Evolutionary conservation across 2,888 invertebrate genomes (phyloP).

Genomic region (Heteromurus nitidus): DNA sequence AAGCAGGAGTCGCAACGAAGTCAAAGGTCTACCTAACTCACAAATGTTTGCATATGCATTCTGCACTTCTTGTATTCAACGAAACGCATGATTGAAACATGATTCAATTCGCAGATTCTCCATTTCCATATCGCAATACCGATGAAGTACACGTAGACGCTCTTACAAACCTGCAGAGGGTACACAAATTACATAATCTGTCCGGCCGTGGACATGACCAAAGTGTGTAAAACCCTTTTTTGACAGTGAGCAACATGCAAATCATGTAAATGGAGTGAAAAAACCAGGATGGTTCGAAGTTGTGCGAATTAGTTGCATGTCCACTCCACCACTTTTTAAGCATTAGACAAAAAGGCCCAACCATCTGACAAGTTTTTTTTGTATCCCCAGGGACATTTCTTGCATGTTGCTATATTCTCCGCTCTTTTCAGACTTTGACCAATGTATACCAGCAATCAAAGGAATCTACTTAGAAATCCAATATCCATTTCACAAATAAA

Average conservation of each 20-base stretch:
- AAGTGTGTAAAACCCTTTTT: neutral
- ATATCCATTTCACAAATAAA: neutral
- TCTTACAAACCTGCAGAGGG: no score
- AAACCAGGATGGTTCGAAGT: constrained; percentile 28
- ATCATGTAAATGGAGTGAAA: constrained; percentile 51
- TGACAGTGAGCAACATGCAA: constrained; percentile 26
- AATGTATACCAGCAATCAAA: no score
- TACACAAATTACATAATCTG: no score
- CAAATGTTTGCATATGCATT: no score
- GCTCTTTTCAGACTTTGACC: neutral
- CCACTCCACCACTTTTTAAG: constrained; percentile 36
- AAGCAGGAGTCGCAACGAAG: constrained; percentile 60
- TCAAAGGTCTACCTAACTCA: neutral
- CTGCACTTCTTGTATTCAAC: neutral
- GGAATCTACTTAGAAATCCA: no score
- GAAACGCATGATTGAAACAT: constrained; percentile 32
- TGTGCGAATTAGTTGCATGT: constrained; percentile 70
- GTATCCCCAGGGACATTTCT: constrained; percentile 42
- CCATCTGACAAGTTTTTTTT: constrained; percentile 59
- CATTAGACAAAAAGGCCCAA: constrained; percentile 17
- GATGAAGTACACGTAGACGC: neutral
- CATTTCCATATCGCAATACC: no score
- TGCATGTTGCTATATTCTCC: constrained; percentile 21
- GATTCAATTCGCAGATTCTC: neutral
- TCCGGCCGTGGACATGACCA: no score